Conservation (phyloP, 2,113 vertebrate species). For the Heterochromis multidens region DNA sequence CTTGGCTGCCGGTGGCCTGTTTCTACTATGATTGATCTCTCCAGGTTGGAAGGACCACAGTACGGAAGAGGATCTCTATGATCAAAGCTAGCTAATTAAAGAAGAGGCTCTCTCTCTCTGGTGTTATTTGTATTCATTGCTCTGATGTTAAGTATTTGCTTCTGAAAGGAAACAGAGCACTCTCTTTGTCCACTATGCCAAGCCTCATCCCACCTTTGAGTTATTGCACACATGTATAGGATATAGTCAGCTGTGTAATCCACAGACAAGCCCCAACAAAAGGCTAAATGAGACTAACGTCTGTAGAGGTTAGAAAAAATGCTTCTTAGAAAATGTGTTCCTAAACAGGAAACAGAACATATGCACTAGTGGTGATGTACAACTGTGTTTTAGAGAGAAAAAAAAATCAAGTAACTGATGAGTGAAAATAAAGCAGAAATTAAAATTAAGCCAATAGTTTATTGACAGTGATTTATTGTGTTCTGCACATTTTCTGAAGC, state of each 20-base stretch:
- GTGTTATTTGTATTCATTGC: constrained; percentile 70
- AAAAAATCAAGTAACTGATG: neutral
- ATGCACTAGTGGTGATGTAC: neutral
- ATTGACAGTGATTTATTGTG: neutral
- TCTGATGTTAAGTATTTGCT: constrained; percentile 76
- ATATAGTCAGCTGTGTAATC: constrained; percentile 18
- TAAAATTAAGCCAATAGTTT: neutral
- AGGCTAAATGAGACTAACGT: neutral
- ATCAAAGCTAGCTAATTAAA: constrained; percentile 76
- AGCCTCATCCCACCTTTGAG: constrained; percentile 48
- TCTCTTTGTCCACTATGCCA: constrained; percentile 59
- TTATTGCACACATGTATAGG: neutral
- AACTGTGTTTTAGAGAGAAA: neutral
- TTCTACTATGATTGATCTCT: constrained; percentile 65
- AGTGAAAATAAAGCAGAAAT: neutral
- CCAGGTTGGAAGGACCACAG: constrained; percentile 38
- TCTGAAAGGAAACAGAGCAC: constrained; percentile 65
- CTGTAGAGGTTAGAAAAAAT: neutral
- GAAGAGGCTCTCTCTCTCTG: constrained; percentile 53
- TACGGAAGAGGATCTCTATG: constrained; percentile 56
- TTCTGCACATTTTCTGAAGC: neutral
- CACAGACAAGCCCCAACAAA: neutral
- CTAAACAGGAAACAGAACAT: neutral
- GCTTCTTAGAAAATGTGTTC: neutral
- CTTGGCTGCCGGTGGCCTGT: constrained; percentile 36